Conservation (phyloP, 2,888 invertebrate genomes). For the Cyrtodaria siliqua region DNA sequence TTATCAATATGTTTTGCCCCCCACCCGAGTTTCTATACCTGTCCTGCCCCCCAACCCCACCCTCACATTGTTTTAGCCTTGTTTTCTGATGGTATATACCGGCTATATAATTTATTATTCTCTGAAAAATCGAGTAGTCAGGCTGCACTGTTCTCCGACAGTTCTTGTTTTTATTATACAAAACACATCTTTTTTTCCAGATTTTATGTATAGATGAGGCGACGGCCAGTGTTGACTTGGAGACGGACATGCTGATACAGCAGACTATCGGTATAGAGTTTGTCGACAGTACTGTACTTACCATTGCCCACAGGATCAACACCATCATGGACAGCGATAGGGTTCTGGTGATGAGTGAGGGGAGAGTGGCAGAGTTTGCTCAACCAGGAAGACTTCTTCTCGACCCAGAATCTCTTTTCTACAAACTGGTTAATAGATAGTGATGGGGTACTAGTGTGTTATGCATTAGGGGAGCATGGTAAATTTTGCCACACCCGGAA, state of each 20-base stretch:
- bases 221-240: constrained; percentile 95
- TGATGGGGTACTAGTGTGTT: background rate
- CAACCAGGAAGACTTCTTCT: constrained; percentile 81
- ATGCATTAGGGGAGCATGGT: no score
- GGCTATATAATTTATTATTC: no score
- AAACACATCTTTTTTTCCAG: constrained; percentile 73
- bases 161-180: no score
- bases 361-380: constrained; percentile 84
- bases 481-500: no score
- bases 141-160: no score
- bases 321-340: constrained; percentile 84
- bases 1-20: no score
- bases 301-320: constrained; percentile 85
- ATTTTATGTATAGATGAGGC: constrained; percentile 93
- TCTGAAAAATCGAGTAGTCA: no score
- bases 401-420: constrained; percentile 79
- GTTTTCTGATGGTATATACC: no score
- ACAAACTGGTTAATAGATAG: constrained; percentile 74
- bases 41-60: no score
- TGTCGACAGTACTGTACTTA: constrained; percentile 82
- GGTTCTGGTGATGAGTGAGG: constrained; percentile 85
- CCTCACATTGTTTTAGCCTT: no score
- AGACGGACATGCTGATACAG: constrained; percentile 89
- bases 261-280: constrained; percentile 83
- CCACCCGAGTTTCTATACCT: no score